These are phyloP conservation scores for Aphelocoma coerulescens DNA, from an alignment of 2,113 vertebrate genomes.

Conservation along the genomic window DNA sequence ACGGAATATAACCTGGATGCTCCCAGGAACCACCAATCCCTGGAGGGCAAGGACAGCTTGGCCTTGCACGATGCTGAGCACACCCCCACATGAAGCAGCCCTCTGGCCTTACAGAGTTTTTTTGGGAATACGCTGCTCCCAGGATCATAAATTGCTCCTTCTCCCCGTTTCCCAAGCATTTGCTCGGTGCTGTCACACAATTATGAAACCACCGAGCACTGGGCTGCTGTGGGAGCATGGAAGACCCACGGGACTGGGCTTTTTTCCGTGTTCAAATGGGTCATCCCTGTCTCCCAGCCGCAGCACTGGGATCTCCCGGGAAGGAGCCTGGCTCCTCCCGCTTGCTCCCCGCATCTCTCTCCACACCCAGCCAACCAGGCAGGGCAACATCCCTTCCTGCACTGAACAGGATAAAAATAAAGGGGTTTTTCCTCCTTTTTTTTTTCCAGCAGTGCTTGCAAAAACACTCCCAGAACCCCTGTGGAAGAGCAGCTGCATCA, in stretches of 20 bases:
- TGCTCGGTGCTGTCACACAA: fast-evolving
- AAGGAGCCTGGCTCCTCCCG: background rate
- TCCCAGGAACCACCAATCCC: background rate
- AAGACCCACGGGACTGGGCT: fast-evolving
- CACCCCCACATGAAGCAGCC: fast-evolving
- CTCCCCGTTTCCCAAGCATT: background rate
- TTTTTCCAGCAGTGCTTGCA: background rate
- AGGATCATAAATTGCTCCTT: background rate
- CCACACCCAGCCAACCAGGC: fast-evolving
- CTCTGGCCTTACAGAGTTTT: background rate
- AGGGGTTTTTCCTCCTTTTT: fast-evolving
- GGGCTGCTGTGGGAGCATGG: background rate
- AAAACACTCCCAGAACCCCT: background rate
- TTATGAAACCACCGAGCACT: background rate
- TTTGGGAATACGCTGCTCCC: background rate
- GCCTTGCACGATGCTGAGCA: fast-evolving
- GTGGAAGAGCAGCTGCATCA: background rate
- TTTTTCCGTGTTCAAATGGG: background rate
- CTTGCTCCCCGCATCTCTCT: background rate
- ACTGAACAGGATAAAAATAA: fast-evolving
- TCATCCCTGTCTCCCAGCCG: background rate
- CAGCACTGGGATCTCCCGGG: background rate
- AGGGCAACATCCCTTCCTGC: background rate
- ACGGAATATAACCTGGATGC: fast-evolving
- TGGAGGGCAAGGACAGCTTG: background rate